Base-by-base conservation (phyloP, 2,797 vertebrate genomes). In the Notoglanidium macrostoma region DNA sequence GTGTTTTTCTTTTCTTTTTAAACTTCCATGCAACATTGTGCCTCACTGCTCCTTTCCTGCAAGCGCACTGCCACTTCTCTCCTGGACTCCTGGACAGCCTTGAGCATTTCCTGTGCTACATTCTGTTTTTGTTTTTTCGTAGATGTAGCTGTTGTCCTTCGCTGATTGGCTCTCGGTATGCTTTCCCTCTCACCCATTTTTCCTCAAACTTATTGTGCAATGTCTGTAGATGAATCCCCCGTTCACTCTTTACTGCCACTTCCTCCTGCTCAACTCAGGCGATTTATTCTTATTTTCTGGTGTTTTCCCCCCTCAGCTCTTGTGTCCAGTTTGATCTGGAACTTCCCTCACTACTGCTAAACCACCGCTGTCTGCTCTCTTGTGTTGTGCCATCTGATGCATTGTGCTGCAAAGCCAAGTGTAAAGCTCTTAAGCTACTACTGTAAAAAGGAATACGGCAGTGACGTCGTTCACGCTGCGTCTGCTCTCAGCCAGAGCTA, bases 31-130 rank as follows among this genome's bases (percentile, higher is more conserved):
- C 85, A 93, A 91, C 93, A 95, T 96, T 93, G 96, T 97, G 97
- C 96, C 97, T 98, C 97, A 96, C 96, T 95, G 91, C 95, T 95
- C 96, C 95, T 95, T 96, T 97, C 95, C 95, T 97, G 94, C 95
- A 96, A 95, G 95, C 96, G 95, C 97, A 98, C 97, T 98, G 97
- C 97, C 96, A 91, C 87, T 96, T 95, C 96, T 97, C 93, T 95
- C 94, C 95, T 96, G 96, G 96, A 96, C 96, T 94, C 96, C 96
- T 96, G 96, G 96, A 96, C 96, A 96, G 96, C 96, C 95, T 98
- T 96, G 49, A 35, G 40, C 55, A 32, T 67, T 82, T 54, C 78
- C 63, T 84, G n/a, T 57, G 40, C 35, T 61, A 21, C 2, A 76
- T 46, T 57, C 12, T 40, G 1, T 40, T 55, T 35, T 21, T 9